Base-by-base conservation (phyloP, 2,113 vertebrate species). In the Grallaria varia region DNA sequence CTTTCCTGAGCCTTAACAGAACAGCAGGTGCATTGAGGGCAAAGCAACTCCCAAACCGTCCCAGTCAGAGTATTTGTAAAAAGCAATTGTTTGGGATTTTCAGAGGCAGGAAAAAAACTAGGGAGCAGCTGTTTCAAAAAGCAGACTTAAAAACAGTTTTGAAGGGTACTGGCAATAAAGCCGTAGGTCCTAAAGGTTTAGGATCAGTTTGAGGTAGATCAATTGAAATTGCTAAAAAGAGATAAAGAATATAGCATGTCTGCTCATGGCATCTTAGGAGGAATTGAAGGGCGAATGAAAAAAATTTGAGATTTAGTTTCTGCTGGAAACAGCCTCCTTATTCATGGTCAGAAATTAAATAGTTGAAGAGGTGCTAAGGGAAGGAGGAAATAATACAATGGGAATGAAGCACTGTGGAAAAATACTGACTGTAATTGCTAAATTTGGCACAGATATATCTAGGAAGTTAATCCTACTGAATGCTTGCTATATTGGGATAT, bases 111-210 rank as follows among this genome's bases (percentile, higher is more conserved):
- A 11, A 68, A 84, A 83, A 88, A 63, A 3, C 3, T 50, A 76
- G 53, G 74, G 78, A 94, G 42, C 93, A 96, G 89, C 91, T 96
- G 84, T 66, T 78, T 95, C 60, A 77, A 91, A 94, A 75, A 15
- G 0, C 24, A 89, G 40, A 56, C 60, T 87, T 74, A 69, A 91
- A 90, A 76, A 1, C 24, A 59, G 64, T 75, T 94, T 81, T 83
- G 79, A 86, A 90, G 56, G 19, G 86, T 89, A 30, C n/a, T 52
- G 56, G 8, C 47, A 52, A 44, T 78, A 42, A 91, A 86, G 68
- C 56, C 79, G 45, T 44, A 60, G 49, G 23, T 81, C 64, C 63
- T 77, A 45, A 81, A 94, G 49, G 27, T 63, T 94, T 94, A 55
- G 68, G 25, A 84, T 74, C 78, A 75, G 14, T 50, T 72, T 11